Conservation (phyloP, 92 coral and sea anemone species). For the Montipora capitata region DNA sequence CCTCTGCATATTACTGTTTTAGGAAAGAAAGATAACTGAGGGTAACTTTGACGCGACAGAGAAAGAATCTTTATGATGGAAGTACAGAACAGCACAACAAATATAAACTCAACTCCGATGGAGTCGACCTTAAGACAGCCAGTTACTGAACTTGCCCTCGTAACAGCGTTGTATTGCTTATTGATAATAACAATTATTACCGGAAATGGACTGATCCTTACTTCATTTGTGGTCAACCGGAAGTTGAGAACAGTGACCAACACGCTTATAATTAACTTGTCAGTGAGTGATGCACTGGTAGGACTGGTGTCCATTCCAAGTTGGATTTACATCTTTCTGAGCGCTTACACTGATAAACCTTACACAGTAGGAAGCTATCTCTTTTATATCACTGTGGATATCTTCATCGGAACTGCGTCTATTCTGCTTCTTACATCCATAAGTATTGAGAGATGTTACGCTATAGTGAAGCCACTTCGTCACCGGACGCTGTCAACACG, state of each 20-base stretch:
- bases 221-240: conserved; percentile 83
- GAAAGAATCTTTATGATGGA: conserved; percentile 3
- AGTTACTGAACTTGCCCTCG: conserved; percentile 46
- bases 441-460: conserved; percentile 91
- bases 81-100: conserved; percentile 16
- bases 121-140: conserved; percentile 21
- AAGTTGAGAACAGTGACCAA: conserved; percentile 87
- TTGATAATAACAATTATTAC: conserved; percentile 65
- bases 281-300: conserved; percentile 85
- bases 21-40: not conserved
- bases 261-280: conserved; percentile 81
- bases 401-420: conserved; percentile 90
- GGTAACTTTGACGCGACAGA: not conserved
- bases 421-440: conserved; percentile 91
- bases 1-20: not conserved
- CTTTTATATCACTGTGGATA: conserved; percentile 87
- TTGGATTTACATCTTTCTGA: conserved; percentile 80
- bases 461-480: conserved; percentile 87
- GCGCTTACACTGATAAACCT: conserved; percentile 49
- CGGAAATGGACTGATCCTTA: conserved; percentile 89
- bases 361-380: conserved; percentile 40
- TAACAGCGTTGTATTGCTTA: conserved; percentile 61
- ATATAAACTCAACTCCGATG: conserved; percentile 17
- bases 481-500: conserved; percentile 81
- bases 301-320: conserved; percentile 91